Base-by-base conservation (phyloP, 2,888 invertebrate genomes). In the Perizoma affinitatum region DNA sequence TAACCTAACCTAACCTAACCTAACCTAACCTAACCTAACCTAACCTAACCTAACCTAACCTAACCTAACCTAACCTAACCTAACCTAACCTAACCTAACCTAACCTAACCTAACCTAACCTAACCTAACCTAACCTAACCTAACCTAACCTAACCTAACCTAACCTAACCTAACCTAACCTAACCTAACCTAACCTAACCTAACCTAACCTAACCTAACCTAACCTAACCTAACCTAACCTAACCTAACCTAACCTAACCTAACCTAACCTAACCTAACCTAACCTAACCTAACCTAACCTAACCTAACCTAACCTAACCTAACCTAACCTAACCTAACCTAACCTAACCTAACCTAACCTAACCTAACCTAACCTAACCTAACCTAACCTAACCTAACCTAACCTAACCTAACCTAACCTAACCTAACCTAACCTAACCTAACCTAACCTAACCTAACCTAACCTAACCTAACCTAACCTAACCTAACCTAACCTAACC, bases 221-320 rank as follows among this genome's bases (percentile, higher is more conserved):
- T 66, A 66, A 68, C 68, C 66, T 65, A 67, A 67, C 65, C 69
- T 65, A 67, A 67, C 67, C 65, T 64, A 65, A 69, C 67, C 69
- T 62, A 66, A 69, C 67, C 69, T 67, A 69, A 69, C 67, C 69
- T 67, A 69, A 69, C 69, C 67, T 66, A 69, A 69, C 67, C 67
- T 66, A 69, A 69, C 69, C 69, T 59, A 62, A 53, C 54, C 53
- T 57, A 58, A 58, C 58, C 53, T 55, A 63, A 61, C 65, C 68
- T 66, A 66, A 66, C 63, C 65, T 66, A 66, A 68, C 68, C 68
- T 68, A 68, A 68, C 68, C 68, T 62, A 65, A 67, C 64, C 67
- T 65, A 65, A 67, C 67, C 67, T 65, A 65, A 66, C 65, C 65
- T 63, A 63, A n/a, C 65, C 65, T 63, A 65, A 67, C 65, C 65